These are phyloP conservation scores for Scaptomyza pallida DNA, from an alignment of 1,140 invertebrate genomes.

Conservation along the genomic window DNA sequence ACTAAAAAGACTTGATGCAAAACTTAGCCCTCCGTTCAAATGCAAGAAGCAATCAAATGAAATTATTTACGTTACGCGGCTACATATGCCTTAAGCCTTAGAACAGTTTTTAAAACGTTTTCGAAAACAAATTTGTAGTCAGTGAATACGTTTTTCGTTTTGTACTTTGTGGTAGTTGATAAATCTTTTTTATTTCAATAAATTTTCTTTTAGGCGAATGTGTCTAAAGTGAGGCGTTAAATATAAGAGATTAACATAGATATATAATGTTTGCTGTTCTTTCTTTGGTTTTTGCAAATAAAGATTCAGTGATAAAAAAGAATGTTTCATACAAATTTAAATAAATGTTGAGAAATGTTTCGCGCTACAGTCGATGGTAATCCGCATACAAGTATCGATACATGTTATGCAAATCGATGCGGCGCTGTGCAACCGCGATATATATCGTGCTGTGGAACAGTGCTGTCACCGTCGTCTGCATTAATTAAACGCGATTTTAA, in stretches of 20 bases:
- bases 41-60: slow-evolving; percentile 34
- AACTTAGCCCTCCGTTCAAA: slow-evolving; percentile 66
- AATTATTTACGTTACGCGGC: slow-evolving; percentile 46
- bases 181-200: slow-evolving; percentile 35
- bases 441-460: slow-evolving; percentile 17
- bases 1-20: slow-evolving; percentile 38
- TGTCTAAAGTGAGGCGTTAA: slow-evolving; percentile 62
- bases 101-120: slow-evolving; percentile 57
- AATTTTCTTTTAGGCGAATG: slow-evolving; percentile 40
- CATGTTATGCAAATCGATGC: neutral
- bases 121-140: slow-evolving; percentile 12
- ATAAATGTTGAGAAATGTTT: too few relatives aligned
- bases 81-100: slow-evolving; percentile 53
- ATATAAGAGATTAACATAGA: slow-evolving; percentile 27
- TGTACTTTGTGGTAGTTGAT: slow-evolving; percentile 55
- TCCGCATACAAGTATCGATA: neutral
- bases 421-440: neutral
- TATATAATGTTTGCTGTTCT: slow-evolving; percentile 44
- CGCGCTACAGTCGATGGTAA: too few relatives aligned
- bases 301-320: slow-evolving; percentile 45
- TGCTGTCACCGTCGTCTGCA: slow-evolving; percentile 54
- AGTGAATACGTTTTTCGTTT: slow-evolving; percentile 37
- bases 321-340: too few relatives aligned
- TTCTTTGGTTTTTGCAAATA: slow-evolving; percentile 53
- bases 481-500: slow-evolving; percentile 77